Conservation (phyloP, 2,113 vertebrate species). For the Mus spicilegus region DNA sequence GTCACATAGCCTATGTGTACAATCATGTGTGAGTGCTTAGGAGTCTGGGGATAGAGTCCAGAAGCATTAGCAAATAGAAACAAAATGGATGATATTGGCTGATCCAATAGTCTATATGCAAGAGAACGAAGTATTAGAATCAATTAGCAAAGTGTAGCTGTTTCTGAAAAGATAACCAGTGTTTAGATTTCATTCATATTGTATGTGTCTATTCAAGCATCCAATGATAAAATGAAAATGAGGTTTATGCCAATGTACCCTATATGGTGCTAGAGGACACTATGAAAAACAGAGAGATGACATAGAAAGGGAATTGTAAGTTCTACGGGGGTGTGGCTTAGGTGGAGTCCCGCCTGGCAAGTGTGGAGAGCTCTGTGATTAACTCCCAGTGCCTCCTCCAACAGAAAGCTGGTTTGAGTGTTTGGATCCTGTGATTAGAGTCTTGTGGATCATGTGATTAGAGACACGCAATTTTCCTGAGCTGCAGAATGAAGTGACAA, state of each 20-base stretch:
- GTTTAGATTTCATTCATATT: not conserved
- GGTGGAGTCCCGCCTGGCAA: not conserved
- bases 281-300: not conserved
- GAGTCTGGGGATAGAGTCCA: not conserved
- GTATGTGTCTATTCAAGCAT: not conserved
- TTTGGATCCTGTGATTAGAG: not conserved
- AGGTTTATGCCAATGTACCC: not conserved
- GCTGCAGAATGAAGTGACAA: not conserved
- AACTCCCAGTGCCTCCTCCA: not conserved
- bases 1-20: not conserved
- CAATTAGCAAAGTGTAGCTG: not conserved
- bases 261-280: not conserved
- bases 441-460: not conserved
- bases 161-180: not conserved
- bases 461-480: not conserved
- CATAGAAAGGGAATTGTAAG: not conserved
- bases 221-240: not conserved
- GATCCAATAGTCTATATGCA: not conserved
- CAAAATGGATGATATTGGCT: not conserved
- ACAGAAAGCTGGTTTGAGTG: not conserved
- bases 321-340: not conserved
- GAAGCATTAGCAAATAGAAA: constrained; percentile 7
- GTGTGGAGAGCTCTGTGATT: not conserved
- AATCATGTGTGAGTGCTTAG: not conserved
- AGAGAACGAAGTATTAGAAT: not conserved